A percentile compares a stretch with the other conserved stretches of the same genome.
These are phyloP conservation scores for Polyodon spathula DNA, from an alignment of 2,113 vertebrate species.

Conservation along the genomic window DNA sequence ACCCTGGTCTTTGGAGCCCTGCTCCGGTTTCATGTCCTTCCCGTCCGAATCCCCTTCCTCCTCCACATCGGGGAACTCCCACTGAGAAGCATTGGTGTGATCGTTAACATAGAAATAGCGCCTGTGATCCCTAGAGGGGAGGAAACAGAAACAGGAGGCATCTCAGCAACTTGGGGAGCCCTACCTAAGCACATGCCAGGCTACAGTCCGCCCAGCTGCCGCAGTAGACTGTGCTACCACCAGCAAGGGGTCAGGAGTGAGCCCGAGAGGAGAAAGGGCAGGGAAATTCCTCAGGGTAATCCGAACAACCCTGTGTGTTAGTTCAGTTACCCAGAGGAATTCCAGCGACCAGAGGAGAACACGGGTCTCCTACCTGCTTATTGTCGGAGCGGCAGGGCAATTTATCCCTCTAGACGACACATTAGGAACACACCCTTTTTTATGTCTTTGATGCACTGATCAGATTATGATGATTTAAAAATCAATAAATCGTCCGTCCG, in stretches of 20 bases:
- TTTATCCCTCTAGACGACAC: conserved; percentile 1
- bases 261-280: not conserved
- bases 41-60: conserved; percentile 61
- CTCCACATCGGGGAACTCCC: conserved; percentile 90
- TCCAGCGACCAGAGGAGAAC: conserved; percentile 40
- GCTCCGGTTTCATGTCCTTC: conserved; percentile 38
- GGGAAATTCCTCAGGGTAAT: not conserved
- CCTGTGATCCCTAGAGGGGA: conserved; percentile 96
- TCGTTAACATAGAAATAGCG: conserved; percentile 99
- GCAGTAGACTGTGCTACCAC: not conserved
- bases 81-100: conserved; percentile 85
- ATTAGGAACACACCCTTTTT: conserved; percentile 58
- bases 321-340: conserved; percentile 27
- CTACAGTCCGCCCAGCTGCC: conserved; percentile 29
- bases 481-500: conserved; percentile 21
- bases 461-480: conserved; percentile 18
- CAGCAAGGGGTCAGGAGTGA: conserved; percentile 18
- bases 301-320: not conserved
- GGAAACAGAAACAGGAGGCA: conserved; percentile 74
- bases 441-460: conserved; percentile 22
- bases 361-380: not conserved
- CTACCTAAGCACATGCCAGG: conserved; percentile 34
- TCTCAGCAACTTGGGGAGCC: conserved; percentile 42
- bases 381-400: conserved; percentile 20
- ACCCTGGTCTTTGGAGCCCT: conserved; percentile 45